Base-by-base conservation (phyloP, 2,113 vertebrate species). In the Lophura nycthemera region DNA sequence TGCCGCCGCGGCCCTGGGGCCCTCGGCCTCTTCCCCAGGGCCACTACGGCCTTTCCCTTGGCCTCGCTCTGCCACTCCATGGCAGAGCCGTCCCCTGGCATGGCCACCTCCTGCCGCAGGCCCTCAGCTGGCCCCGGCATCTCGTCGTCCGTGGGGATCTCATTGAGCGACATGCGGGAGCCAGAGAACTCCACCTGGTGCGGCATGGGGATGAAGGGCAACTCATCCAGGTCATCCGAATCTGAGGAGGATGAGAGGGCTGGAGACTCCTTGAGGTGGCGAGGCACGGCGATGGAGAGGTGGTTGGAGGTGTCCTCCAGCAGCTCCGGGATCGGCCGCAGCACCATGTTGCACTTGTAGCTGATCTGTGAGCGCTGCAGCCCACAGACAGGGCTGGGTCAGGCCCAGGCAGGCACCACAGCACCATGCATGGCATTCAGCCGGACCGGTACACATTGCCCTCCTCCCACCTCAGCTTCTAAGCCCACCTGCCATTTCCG, bases 341-440 rank as follows among this genome's bases (percentile, higher is more conserved):
- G 98, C 83, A 99, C 98, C 99, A 99, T 99, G 94, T 99, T 99
- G 93, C 99, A 99, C 96, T 99, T 99, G 96, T 99, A 99, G 97
- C 98, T 99, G 97, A 99, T 99, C 79, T 99, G 98, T 2, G 99
- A 99, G 73, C 99, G 98, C 99, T 99, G 95, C 69, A 97, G 95
- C 88, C 48, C 2, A 74, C 1, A 30, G 70, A 90, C 34, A 52
- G 43, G 48, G 29, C n/a, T 60, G 61, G 76, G 52, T 96, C 77
- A 96, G 90, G 34, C 61, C 43, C 61, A 15, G 38, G 25, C 8
- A 4, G 3, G 1, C 12, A 15, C 32, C 50, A 70, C 6, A 42
- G 72, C 50, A 50, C 45, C 50, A 15, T 3, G 47, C 48, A 65
- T 6, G n/a, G 70, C 34, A 47, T 60, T 60, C 57, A 21, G 38